These are phyloP conservation scores for Nannobrachium achirus DNA, from an alignment of 2,113 vertebrate genomes.

Conservation along the genomic window DNA sequence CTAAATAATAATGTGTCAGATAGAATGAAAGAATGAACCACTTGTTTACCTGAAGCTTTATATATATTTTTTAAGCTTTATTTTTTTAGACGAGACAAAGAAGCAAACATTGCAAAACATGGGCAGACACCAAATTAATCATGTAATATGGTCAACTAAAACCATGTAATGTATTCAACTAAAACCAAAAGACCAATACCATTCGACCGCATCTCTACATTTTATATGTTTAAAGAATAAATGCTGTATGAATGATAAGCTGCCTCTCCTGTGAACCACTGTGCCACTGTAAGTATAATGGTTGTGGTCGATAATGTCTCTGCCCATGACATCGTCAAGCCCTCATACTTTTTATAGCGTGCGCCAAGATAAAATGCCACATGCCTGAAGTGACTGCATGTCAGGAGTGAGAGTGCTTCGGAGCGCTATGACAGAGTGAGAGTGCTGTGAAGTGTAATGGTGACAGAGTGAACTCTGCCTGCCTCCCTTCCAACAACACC, in stretches of 20 bases:
- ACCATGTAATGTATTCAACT: no score
- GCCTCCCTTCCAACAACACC: slow-evolving; percentile 9
- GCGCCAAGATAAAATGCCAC: slow-evolving; percentile 34
- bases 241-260: slow-evolving; percentile 4
- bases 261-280: slow-evolving; percentile 23
- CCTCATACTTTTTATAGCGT: slow-evolving; percentile 26
- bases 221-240: no score
- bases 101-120: neutral
- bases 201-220: no score
- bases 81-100: no score
- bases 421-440: slow-evolving; percentile 2
- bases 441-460: slow-evolving; percentile 3
- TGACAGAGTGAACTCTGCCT: slow-evolving; percentile 6
- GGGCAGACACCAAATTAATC: neutral
- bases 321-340: slow-evolving; percentile 5
- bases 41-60: slow-evolving; percentile 4
- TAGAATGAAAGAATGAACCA: slow-evolving; percentile 11
- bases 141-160: no score
- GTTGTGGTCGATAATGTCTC: slow-evolving; percentile 8
- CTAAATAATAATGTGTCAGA: no score
- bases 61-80: slow-evolving; percentile 25
- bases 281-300: neutral
- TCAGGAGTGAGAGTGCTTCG: neutral
- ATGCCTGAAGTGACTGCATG: slow-evolving; percentile 5
- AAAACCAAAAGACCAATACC: no score